Percentiles rank a stretch among this genome's conserved stretches.
Evolutionary conservation across 2,888 invertebrate genomes (phyloP).

Genomic region (Scotopteryx bipunctaria): DNA sequence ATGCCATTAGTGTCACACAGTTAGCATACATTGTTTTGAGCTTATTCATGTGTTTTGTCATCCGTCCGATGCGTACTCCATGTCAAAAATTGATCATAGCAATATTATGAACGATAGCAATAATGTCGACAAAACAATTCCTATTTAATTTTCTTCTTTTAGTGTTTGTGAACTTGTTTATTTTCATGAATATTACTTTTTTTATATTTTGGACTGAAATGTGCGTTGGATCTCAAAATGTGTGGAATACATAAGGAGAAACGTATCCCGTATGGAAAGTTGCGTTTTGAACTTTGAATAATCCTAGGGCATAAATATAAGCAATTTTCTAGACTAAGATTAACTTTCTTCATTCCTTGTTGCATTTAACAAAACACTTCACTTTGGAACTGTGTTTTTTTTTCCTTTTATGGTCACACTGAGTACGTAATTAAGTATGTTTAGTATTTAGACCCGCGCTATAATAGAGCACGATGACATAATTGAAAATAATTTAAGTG

Average conservation of each 20-base stretch:
- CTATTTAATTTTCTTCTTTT: neutral
- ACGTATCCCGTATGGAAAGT: constrained; percentile 32
- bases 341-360: constrained; percentile 57
- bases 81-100: constrained; percentile 8
- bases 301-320: constrained; percentile 23
- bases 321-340: constrained; percentile 37
- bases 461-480: constrained; percentile 36
- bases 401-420: constrained; percentile 28
- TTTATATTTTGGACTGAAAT: constrained; percentile 23
- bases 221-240: constrained; percentile 35
- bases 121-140: constrained; percentile 3
- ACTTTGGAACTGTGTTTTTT: constrained; percentile 32
- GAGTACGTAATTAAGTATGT: constrained; percentile 12
- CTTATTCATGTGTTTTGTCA: constrained; percentile 21
- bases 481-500: constrained; percentile 48
- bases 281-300: constrained; percentile 28
- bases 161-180: neutral
- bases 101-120: constrained; percentile 6
- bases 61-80: constrained; percentile 23
- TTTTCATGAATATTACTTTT: neutral
- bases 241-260: constrained; percentile 23
- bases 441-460: constrained; percentile 32
- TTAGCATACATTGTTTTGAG: constrained; percentile 15
- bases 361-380: constrained; percentile 55
- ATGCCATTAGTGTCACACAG: constrained; percentile 21